Evolutionary conservation across 2,888 invertebrate genomes (phyloP).

Genomic region (Elegia similella): DNA sequence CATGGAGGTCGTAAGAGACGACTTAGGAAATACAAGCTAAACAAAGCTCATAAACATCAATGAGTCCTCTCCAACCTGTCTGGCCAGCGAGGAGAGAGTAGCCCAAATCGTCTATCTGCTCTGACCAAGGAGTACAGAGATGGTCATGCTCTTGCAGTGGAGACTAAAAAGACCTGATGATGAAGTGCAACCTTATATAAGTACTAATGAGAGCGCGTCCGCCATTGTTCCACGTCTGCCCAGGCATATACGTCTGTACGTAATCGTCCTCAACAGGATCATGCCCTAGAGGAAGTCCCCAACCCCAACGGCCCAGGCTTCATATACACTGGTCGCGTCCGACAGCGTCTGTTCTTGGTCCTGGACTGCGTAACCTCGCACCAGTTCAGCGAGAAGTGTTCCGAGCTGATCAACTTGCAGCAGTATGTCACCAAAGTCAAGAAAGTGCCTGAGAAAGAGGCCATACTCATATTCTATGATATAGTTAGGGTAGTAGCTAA

Average conservation of each 20-base stretch:
- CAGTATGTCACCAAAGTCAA: slow-evolving; percentile 90
- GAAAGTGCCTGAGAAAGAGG: slow-evolving; percentile 87
- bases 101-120: too few species aligned
- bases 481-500: slow-evolving; percentile 87
- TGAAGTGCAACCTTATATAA: too few species aligned
- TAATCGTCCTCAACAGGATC: slow-evolving; percentile 74
- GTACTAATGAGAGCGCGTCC: too few species aligned
- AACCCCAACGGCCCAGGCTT: slow-evolving; percentile 68
- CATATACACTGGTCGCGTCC: slow-evolving; percentile 80
- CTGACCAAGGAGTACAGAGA: too few species aligned
- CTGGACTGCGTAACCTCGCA: slow-evolving; percentile 88
- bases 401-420: slow-evolving; percentile 85
- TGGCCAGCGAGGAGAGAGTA: too few species aligned
- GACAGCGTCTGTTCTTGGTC: slow-evolving; percentile 85
- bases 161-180: too few species aligned
- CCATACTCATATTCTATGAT: slow-evolving; percentile 87
- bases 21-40: too few species aligned
- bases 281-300: slow-evolving; percentile 84
- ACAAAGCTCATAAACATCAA: too few species aligned
- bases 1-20: too few species aligned
- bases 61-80: too few species aligned
- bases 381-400: slow-evolving; percentile 80
- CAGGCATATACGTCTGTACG: too few species aligned
- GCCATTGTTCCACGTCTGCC: too few species aligned
- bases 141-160: slow-evolving; percentile 13